phyloP scores from a whole-genome alignment of 1,140 invertebrate species.

The Carposina sasakii region DNA sequence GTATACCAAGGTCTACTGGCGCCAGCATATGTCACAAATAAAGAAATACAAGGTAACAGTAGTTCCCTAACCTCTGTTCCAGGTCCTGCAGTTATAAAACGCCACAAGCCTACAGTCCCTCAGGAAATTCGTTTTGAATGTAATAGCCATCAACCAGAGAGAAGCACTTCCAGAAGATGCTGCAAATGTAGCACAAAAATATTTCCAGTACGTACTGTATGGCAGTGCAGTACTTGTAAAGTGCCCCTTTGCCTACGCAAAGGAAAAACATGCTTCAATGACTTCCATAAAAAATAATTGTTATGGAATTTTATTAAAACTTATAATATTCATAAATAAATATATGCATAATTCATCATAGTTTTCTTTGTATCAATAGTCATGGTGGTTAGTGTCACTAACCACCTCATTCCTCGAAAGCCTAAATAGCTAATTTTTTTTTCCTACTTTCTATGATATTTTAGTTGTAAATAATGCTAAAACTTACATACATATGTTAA shows the following conservation, averaged over 20 bases:
- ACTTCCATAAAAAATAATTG: slow-evolving; percentile 19
- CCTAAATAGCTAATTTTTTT: neutral
- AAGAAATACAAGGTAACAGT: neutral
- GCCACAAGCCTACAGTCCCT: slow-evolving; percentile 9
- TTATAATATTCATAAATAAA: neutral
- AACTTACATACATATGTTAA: neutral
- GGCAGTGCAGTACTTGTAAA: slow-evolving; percentile 10
- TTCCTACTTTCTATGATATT: neutral
- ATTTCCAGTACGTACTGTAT: slow-evolving; percentile 12
- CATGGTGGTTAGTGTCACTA: slow-evolving; percentile 7
- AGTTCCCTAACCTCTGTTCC: slow-evolving; percentile 16
- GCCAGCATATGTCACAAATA: neutral
- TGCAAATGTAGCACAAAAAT: slow-evolving; percentile 17
- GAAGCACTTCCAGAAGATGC: slow-evolving; percentile 18
- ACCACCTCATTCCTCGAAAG: slow-evolving; percentile 15
- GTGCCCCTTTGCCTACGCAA: slow-evolving; percentile 17
- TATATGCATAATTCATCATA: too few species aligned
- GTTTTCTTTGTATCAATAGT: slow-evolving; percentile 1
- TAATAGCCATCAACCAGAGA: slow-evolving; percentile 17
- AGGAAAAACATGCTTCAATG: slow-evolving; percentile 9
- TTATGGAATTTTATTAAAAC: slow-evolving; percentile 5
- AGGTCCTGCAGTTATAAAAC: slow-evolving; percentile 18
- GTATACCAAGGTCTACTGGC: neutral
- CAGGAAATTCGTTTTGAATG: slow-evolving; percentile 13
- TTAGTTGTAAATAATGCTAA: neutral